Evolutionary conservation across 1,140 invertebrate species (phyloP), one percentile per base, ranked within the genome.

Genomic region (Drosophila paulistorum): DNA sequence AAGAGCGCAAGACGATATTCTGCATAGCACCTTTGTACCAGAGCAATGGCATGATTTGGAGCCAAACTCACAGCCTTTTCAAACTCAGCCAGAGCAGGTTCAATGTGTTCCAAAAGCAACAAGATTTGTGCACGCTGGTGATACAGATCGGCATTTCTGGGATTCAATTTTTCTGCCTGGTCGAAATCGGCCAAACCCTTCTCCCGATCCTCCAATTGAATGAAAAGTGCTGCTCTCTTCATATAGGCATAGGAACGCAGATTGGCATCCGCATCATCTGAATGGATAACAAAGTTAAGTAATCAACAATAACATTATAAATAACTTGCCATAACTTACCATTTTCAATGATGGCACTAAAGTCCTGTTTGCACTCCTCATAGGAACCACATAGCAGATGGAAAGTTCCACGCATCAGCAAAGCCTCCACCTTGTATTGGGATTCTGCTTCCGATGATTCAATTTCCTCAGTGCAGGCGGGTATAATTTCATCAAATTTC

Each of bases 211-310:
- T 97, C 96, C 57, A 95, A 92, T 91, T 98, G 97, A 82, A 98
- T 96, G 77, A 95, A 94, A 59, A 98, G 92, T 7, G 96, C 96
- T 3, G 97, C 97, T 74, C 96, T 93, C 92, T 98, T 99, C 42
- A 99, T 96, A n/a, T 98, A 92, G 9, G 97, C 97, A 94, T 98
- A 98, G 0, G 96, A 95, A 90, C 94, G 95, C 2, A 97, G 93
- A 74, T 95, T 94, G 0, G 93, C 91, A 75, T 94, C 92, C 20
- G 94, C 93, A 78, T 93, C 92, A 76, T 93, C 91, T 92, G 58
- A 65, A 77, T 45, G 20, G 17, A 20, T 20, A n/a, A 26, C 23
- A 4, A n/a, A 48, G 30, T 30, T 7, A 30, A 30, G 6, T 30
- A 6, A 30, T 30, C 30, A 30, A 5, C 6, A 30, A 6, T 30